A percentile compares a stretch with the other conserved stretches of the same genome.
phyloP scores from a whole-genome alignment of 2,797 vertebrate genomes.

The Erethizon dorsatum region DNA sequence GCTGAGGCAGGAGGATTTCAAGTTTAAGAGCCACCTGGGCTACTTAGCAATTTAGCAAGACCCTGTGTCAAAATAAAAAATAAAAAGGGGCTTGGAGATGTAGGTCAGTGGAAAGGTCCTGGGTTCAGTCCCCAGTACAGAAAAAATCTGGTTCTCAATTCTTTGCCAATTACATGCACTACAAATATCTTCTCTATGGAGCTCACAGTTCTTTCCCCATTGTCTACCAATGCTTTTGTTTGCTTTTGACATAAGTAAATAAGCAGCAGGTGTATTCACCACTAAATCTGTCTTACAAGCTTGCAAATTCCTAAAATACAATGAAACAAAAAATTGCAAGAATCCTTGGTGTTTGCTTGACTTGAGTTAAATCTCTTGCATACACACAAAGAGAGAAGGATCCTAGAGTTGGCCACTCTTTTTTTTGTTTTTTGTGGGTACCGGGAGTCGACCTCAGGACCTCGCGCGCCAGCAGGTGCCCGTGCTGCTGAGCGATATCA shows the following conservation, averaged over 20 bases:
- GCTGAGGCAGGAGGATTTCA: background rate
- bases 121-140: background rate
- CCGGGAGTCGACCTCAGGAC: too few species aligned
- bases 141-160: background rate
- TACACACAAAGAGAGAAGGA: conserved; percentile 7
- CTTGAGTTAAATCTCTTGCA: conserved; percentile 24
- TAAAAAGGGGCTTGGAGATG: background rate
- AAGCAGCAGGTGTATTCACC: conserved; percentile 57
- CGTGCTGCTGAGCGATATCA: too few species aligned
- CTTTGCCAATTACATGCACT: background rate
- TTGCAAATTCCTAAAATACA: conserved; percentile 61
- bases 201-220: conserved; percentile 47
- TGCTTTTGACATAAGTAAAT: conserved; percentile 64
- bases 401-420: background rate
- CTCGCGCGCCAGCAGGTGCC: too few species aligned
- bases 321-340: background rate
- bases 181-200: background rate
- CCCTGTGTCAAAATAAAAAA: background rate
- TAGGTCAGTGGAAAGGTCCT: background rate
- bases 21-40: background rate
- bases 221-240: conserved; percentile 57
- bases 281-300: conserved; percentile 27
- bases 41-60: background rate
- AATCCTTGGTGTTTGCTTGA: background rate
- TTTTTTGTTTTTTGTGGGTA: too few species aligned